Evolutionary conservation across 2,888 invertebrate genomes (phyloP).

Genomic region (Drosophila borealis): DNA sequence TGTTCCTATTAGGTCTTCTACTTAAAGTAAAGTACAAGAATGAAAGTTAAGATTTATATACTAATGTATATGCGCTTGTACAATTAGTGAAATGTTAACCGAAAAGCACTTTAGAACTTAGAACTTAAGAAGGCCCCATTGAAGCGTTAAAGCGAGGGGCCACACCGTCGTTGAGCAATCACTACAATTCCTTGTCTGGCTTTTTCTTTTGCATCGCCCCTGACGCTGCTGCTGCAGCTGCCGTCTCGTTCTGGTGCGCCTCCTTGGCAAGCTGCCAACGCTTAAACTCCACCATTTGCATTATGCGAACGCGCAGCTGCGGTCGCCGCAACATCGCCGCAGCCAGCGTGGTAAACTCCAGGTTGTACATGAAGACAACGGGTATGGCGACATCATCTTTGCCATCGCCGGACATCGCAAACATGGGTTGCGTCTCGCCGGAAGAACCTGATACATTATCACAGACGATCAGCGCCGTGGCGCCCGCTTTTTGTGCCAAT

Average conservation of each 20-base stretch:
- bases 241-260: conserved; percentile 65
- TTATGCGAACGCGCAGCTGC: conserved; percentile 85
- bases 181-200: conserved; percentile 78
- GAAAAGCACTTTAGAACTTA: conserved; percentile 47
- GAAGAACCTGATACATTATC: conserved; percentile 93
- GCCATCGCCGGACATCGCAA: conserved; percentile 98
- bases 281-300: conserved; percentile 85
- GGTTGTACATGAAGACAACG: conserved; percentile 94
- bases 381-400: conserved; percentile 94
- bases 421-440: conserved; percentile 91
- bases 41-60: conserved; percentile 31
- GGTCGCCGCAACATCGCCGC: conserved; percentile 87
- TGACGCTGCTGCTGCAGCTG: conserved; percentile 27
- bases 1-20: conserved; percentile 23
- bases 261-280: conserved; percentile 81
- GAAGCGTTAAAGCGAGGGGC: conserved; percentile 14
- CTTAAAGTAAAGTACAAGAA: conserved; percentile 52
- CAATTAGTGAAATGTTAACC: conserved; percentile 48
- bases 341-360: conserved; percentile 90
- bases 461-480: conserved; percentile 92
- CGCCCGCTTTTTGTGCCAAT: conserved; percentile 92
- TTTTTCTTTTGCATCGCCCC: conserved; percentile 56
- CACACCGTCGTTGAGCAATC: conserved; percentile 26
- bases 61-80: conserved; percentile 20
- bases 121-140: conserved; percentile 25